Evolutionary conservation across 2,888 invertebrate species (phyloP).

Genomic region (Morinoia aosen): DNA sequence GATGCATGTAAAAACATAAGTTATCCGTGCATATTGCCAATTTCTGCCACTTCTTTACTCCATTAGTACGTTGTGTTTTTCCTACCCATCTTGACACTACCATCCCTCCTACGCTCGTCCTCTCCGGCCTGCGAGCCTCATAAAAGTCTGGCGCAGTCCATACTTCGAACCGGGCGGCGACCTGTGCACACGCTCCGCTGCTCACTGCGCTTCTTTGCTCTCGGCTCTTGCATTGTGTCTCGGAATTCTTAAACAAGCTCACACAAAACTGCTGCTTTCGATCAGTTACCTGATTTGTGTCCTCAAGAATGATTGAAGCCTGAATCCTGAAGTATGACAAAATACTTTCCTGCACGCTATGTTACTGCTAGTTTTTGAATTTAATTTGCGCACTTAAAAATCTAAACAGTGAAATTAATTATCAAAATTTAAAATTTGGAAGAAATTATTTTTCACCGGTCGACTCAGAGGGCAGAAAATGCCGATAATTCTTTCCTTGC

Average conservation of each 20-base stretch:
- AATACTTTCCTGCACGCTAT: not conserved
- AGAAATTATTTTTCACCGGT: not conserved
- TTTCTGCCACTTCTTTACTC: not conserved
- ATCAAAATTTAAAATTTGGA: not conserved
- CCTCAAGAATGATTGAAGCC: not conserved
- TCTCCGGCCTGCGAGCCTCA: not conserved
- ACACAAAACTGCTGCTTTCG: not conserved
- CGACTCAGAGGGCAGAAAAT: not conserved
- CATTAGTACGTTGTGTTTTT: not conserved
- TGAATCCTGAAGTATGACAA: not conserved
- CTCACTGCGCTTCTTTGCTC: not conserved
- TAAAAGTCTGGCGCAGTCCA: conserved; percentile 1
- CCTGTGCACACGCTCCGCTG: not conserved
- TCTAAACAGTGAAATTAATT: not conserved
- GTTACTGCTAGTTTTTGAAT: not conserved
- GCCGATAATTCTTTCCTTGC: not conserved
- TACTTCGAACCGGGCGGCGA: not conserved
- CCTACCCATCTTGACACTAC: not conserved
- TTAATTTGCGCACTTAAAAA: not conserved
- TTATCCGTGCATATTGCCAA: not conserved
- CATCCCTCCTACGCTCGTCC: not conserved
- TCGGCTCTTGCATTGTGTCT: not conserved
- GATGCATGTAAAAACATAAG: not conserved
- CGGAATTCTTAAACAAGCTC: not conserved
- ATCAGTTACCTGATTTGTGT: not conserved